Base-by-base conservation (phyloP, 2,888 invertebrate genomes). In the Chrysina gloriosa region DNA sequence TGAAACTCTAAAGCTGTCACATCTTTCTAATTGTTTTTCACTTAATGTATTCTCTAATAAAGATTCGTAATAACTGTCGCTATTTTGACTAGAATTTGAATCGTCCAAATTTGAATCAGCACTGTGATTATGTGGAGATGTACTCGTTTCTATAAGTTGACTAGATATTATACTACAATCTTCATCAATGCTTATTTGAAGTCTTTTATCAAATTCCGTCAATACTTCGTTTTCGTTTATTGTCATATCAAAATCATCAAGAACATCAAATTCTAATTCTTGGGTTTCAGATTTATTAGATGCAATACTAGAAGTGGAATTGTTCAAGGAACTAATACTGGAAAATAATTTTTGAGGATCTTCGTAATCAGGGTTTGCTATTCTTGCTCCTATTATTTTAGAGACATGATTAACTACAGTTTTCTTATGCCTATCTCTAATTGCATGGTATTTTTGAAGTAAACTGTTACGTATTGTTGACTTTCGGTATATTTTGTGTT, bases 361-460 rank as follows among this genome's bases (percentile, higher is more conserved):
- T 0, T 91, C 93, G 76, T 95, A 95, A 79, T 95, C 95, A 0
- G 93, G 90, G 74, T 93, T 90, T 0, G 96, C 96, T 79, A 96
- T 94, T 71, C 95, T 89, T 39, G 95, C 95, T 0, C 95, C 95
- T 73, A 95, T 87, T 69, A 90, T 88, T 72, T 92, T 91, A 73
- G 94, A 94, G 7, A 94, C 93, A 82, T 92, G 93, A 78, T 91
- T 91, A 77, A 92, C 91, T 69, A 89, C 84, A 11, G 87, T 86
- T 77, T 86, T 86, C 76, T 71, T 86, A 29, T 78, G 77, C 34
- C 72, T 69, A n/a, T 75, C 73, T 71, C 74, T 79, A 69, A 81
- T 77, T 69, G 85, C 84, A 72, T 86, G 86, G 70, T 89, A 86
- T 56, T 87, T 83, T 75, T 85, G 87, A 3, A 89, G 79, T 27